phyloP scores from a whole-genome alignment of 2,797 vertebrate species.

The Arrhamphus sclerolepis region DNA sequence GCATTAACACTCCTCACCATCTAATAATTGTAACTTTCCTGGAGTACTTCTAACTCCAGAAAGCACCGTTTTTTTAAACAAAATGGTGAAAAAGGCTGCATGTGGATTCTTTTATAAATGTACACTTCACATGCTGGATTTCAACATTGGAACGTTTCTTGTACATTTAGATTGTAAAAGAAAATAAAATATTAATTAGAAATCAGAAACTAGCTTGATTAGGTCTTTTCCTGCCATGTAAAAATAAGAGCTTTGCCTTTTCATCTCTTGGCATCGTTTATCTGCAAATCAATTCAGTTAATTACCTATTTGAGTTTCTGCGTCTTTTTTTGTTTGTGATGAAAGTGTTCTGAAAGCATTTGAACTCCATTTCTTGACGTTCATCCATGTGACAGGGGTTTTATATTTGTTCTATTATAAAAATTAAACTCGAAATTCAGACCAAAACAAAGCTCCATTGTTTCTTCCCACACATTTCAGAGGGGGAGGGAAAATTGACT shows the following conservation, averaged over 20 bases:
- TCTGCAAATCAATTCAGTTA: background rate
- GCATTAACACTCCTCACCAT: no score
- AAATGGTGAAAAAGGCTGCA: background rate
- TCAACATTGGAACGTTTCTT: background rate
- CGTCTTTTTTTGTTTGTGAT: background rate
- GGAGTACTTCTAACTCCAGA: background rate
- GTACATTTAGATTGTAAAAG: background rate
- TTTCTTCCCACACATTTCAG: constrained; percentile 2
- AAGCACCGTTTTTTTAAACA: background rate
- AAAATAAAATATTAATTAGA: background rate
- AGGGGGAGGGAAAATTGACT: background rate
- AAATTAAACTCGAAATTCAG: constrained; percentile 7
- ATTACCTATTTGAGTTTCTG: background rate
- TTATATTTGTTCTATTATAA: background rate
- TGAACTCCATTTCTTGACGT: background rate
- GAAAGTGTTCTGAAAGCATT: background rate
- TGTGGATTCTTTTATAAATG: background rate
- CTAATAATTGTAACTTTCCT: no score
- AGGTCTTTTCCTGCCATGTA: no score
- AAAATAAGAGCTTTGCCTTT: background rate
- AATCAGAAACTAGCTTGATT: background rate
- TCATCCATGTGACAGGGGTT: background rate
- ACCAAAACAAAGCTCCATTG: constrained; percentile 5
- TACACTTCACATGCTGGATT: background rate
- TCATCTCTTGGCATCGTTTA: background rate